Conservation (phyloP, 2,797 vertebrate genomes). For the Smutsia gigantea region DNA sequence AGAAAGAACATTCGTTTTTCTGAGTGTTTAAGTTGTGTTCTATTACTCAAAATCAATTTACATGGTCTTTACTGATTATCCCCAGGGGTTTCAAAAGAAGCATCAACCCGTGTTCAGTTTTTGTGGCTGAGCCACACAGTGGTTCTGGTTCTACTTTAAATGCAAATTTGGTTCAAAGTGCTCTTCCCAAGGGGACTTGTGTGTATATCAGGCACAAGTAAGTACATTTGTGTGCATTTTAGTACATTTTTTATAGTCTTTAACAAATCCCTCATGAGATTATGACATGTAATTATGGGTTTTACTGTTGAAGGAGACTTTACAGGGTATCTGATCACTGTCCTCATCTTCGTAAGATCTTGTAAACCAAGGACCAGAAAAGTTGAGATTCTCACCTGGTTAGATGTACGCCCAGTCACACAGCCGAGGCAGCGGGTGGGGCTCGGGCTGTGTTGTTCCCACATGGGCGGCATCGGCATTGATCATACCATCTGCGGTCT, state of each 20-base stretch:
- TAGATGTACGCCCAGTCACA: background rate
- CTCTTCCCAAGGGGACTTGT: background rate
- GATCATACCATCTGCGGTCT: too few species aligned
- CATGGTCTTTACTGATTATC: background rate
- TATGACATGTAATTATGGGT: background rate
- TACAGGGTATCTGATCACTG: background rate
- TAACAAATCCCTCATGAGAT: background rate
- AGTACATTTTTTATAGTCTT: background rate
- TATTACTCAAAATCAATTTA: background rate
- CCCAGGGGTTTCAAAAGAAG: background rate
- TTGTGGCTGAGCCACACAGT: background rate
- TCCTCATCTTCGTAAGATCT: background rate
- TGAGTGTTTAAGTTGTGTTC: conserved; percentile 1
- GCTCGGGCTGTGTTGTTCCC: background rate
- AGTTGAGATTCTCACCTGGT: background rate
- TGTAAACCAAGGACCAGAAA: background rate
- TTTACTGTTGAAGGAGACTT: background rate
- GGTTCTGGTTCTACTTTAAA: background rate
- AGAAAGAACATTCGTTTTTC: background rate
- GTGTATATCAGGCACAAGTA: background rate
- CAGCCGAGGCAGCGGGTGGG: background rate
- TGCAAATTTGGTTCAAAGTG: background rate
- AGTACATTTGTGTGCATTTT: background rate
- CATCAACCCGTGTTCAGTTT: background rate
- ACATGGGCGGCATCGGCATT: background rate